Evolutionary conservation across 2,113 vertebrate species (phyloP), one percentile per base, ranked within the genome.

Genomic region (Chaenocephalus aceratus): DNA sequence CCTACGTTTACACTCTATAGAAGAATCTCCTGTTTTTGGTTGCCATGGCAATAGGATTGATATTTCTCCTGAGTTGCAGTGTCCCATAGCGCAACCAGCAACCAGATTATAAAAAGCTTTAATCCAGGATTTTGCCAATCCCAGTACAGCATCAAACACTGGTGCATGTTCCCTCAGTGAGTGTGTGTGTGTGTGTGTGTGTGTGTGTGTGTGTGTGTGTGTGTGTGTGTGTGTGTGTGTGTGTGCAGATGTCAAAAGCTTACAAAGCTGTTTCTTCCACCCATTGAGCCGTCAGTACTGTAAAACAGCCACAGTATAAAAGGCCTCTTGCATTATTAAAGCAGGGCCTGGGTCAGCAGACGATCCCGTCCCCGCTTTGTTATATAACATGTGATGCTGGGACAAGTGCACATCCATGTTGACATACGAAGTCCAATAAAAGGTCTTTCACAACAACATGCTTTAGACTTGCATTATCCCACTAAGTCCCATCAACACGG

Each of bases 81-180:
- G 64, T 69, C 63, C 85, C 68, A 83, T 60, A 82, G 84, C 67
- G 63, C 83, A 77, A 86, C 84, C 36, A 75, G 88, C 89, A 76
- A 73, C 75, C 76, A 87, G 93, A 94, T 94, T 92, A 94, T 72
- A 77, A 77, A 30, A 86, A 64, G 72, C 70, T 88, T 57, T 94
- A 93, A 94, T 94, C 93, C 90, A 67, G 86, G 92, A 91, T 92
- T 92, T 90, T 63, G 45, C 77, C 87, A 88, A 92, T 92, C 91
- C 91, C 83, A 86, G 77, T 91, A 80, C 86, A 82, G 70, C 77
- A 77, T 75, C 67, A 79, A 84, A 48, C 21, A 71, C 80, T 60
- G 68, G 60, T 81, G 34, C 49, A 72, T 74, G 75, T 65, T 23
- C n/a, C 75, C 68, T 84, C 70, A 77, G 57, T 59, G 51, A 54